These are phyloP conservation scores for Erebia palarica DNA, from an alignment of 2,888 invertebrate genomes.

Conservation along the genomic window DNA sequence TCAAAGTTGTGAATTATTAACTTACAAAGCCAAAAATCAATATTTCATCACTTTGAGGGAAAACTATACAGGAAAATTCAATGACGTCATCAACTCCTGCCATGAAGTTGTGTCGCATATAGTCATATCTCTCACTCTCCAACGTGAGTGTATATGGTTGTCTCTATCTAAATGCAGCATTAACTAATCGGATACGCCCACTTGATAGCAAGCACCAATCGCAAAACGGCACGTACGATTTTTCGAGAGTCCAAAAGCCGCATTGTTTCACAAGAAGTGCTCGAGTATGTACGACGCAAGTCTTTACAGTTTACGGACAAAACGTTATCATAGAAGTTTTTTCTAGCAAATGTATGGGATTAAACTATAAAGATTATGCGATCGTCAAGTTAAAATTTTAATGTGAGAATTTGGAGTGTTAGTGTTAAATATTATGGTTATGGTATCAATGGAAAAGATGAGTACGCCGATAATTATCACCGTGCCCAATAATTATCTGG, in stretches of 20 bases:
- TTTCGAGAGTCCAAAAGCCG: slow-evolving; percentile 55
- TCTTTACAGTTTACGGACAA: slow-evolving; percentile 55
- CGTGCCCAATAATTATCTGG: slow-evolving; percentile 75
- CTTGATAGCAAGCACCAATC: slow-evolving; percentile 58
- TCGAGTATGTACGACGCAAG: slow-evolving; percentile 73
- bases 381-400: slow-evolving; percentile 46
- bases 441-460: slow-evolving; percentile 51
- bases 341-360: slow-evolving; percentile 52
- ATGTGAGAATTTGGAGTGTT: slow-evolving; percentile 43
- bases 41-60: slow-evolving; percentile 7
- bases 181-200: slow-evolving; percentile 48
- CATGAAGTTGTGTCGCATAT: background rate
- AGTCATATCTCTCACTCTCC: background rate
- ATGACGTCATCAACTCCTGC: background rate
- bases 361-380: slow-evolving; percentile 53
- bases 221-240: slow-evolving; percentile 63
- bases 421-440: slow-evolving; percentile 41
- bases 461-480: slow-evolving; percentile 79
- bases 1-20: too few relatives aligned
- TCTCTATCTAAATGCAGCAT: slow-evolving; percentile 45
- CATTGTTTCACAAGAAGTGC: slow-evolving; percentile 58
- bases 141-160: slow-evolving; percentile 34
- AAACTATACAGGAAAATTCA: background rate
- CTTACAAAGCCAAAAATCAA: background rate
- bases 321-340: slow-evolving; percentile 59